Conservation (phyloP, 2,888 invertebrate genomes). For the Agriopis marginaria region DNA sequence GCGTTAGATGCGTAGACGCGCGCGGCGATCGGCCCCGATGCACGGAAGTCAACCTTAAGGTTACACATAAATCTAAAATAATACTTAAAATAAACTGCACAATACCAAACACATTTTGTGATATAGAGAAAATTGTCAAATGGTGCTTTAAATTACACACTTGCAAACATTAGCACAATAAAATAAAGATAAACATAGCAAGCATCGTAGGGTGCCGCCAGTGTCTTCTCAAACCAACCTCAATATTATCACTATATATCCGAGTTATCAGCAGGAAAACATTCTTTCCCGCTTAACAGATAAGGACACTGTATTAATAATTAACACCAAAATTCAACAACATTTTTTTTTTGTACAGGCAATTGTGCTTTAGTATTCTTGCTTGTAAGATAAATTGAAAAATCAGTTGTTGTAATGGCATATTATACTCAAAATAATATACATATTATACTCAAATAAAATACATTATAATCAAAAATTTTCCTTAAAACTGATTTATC, state of each 20-base stretch:
- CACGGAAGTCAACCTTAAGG: neutral
- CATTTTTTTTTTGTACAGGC: neutral
- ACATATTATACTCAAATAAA: too few species aligned
- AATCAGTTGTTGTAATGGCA: neutral
- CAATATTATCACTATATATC: slow-evolving; percentile 29
- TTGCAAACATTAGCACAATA: slow-evolving; percentile 23
- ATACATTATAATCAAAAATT: neutral
- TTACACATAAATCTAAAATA: slow-evolving; percentile 31
- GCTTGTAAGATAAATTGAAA: too few species aligned
- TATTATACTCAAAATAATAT: too few species aligned
- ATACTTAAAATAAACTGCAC: slow-evolving; percentile 18
- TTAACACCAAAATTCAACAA: slow-evolving; percentile 20
- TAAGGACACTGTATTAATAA: slow-evolving; percentile 24
- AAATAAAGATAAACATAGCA: slow-evolving; percentile 20
- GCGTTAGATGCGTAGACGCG: too few species aligned
- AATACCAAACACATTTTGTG: slow-evolving; percentile 25
- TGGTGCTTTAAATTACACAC: slow-evolving; percentile 29
- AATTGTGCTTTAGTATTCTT: neutral
- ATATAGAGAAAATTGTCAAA: slow-evolving; percentile 23
- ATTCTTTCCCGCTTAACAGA: slow-evolving; percentile 13
- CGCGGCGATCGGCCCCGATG: too few species aligned
- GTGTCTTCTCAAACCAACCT: slow-evolving; percentile 16
- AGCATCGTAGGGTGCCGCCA: slow-evolving; percentile 11
- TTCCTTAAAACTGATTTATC: neutral
- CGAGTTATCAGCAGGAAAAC: slow-evolving; percentile 26